phyloP scores from a whole-genome alignment of 1,140 invertebrate genomes.

The Cydia amplana region DNA sequence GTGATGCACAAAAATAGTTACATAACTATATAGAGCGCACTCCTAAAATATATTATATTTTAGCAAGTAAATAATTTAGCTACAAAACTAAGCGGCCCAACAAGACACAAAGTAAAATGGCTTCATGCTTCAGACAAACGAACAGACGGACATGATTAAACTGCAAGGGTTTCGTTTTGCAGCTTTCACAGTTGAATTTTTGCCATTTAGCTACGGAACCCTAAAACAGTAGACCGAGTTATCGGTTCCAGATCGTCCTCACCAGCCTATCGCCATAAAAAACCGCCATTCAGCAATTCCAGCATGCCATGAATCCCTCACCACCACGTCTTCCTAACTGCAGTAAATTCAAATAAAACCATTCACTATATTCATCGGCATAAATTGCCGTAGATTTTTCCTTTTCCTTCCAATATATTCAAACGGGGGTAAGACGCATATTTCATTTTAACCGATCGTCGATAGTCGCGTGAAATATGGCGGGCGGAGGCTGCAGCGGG shows the following conservation, averaged over 20 bases:
- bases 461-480: slow-evolving; percentile 25
- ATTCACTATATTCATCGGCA: slow-evolving; percentile 30
- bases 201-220: no score
- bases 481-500: neutral
- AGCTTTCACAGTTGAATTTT: no score
- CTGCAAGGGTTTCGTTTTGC: no score
- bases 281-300: neutral
- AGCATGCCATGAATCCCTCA: slow-evolving; percentile 18
- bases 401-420: slow-evolving; percentile 18
- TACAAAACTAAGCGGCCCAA: no score
- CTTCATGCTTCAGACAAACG: no score
- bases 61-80: no score
- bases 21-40: no score
- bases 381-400: slow-evolving; percentile 27
- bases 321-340: slow-evolving; percentile 2
- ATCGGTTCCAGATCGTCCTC: neutral
- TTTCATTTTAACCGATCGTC: slow-evolving; percentile 28
- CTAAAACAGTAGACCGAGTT: neutral
- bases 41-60: no score
- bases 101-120: no score
- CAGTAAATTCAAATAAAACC: slow-evolving; percentile 31
- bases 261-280: slow-evolving; percentile 9
- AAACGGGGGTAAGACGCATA: slow-evolving; percentile 22
- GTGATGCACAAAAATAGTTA: no score
- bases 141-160: no score